A percentile compares a stretch with the other conserved stretches of the same genome.
These are phyloP conservation scores for Brienomyrus brachyistius DNA, from an alignment of 2,113 vertebrate genomes.

Conservation along the genomic window DNA sequence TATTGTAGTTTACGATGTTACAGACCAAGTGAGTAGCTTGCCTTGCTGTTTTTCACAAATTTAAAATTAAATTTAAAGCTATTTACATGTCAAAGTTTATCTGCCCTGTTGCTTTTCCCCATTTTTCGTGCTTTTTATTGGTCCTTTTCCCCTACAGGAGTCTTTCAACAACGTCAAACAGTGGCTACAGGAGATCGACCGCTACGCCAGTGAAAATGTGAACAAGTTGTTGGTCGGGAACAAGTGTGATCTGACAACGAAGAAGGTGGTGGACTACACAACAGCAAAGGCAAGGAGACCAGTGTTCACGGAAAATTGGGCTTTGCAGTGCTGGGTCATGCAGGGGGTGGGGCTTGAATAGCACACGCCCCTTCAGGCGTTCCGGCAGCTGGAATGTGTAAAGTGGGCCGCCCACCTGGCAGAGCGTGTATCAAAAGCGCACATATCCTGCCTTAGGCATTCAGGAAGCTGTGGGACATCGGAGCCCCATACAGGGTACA, in stretches of 20 bases:
- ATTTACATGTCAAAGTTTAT: neutral
- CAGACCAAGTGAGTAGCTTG: slow-evolving; percentile 80
- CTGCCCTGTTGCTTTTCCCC: neutral
- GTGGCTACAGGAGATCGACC: slow-evolving; percentile 98
- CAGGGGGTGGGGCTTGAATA: neutral
- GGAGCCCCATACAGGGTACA: neutral
- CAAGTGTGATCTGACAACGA: slow-evolving; percentile 97
- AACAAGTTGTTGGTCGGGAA: slow-evolving; percentile 99
- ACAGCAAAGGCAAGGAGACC: slow-evolving; percentile 81
- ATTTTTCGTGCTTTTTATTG: neutral
- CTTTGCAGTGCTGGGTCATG: neutral
- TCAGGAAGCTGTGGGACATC: neutral
- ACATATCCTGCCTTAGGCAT: neutral
- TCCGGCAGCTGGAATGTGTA: neutral
- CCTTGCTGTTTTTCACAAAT: neutral
- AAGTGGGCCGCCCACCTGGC: neutral
- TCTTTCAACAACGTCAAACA: slow-evolving; percentile 99
- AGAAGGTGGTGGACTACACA: slow-evolving; percentile 99
- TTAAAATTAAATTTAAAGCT: neutral
- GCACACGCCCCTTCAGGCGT: neutral
- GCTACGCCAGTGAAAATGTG: slow-evolving; percentile 98
- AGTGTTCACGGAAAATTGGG: neutral
- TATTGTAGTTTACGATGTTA: slow-evolving; percentile 98
- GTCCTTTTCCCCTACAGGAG: slow-evolving; percentile 60
- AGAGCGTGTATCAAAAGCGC: neutral